Base-by-base conservation (phyloP, 2,797 vertebrate species). In the Xenops minutus region DNA sequence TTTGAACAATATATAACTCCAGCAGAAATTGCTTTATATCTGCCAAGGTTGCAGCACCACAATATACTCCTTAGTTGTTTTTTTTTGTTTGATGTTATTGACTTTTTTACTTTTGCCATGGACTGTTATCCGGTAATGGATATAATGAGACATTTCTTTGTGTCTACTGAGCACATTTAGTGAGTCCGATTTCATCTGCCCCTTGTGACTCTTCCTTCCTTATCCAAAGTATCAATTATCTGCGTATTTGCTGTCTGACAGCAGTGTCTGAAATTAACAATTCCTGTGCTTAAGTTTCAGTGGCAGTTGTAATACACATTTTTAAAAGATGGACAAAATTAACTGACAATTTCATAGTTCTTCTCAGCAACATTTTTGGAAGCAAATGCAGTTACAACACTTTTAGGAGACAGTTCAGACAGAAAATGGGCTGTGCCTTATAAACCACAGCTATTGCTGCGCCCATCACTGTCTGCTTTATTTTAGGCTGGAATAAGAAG, bases 181-280 rank as follows among this genome's bases (percentile, higher is more conserved):
- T 43, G 34, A 67, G 56, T 71, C 12, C 41, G 67, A 59, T 61
- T 87, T 88, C 43, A 93, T 48, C 30, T 73, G 8, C 27, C 69
- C 58, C 51, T 73, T 34, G 72, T 52, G 86, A 89, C 46, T 91
- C 32, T 86, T 23, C 39, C 26, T 66, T 72, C 54, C 56, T 71
- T 23, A 76, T 76, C 29, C 44, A 67, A 63, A 73, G n/a, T 55
- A 85, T 56, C 71, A 95, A 79, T 93, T 94, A 78, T 90, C 80
- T 76, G 46, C 51, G 21, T 78, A 44, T 94, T 88, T 95, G 26
- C 76, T 95, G 76, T 49, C 73, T 83, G 80, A 79, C 66, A 92
- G 37, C 29, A 84, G 49, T 23, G 32, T 63, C 76, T 90, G 80
- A 78, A 90, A 87, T 86, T 24, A 76, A 48, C 43, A 75, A 41